Evolutionary conservation across 1,140 invertebrate species (phyloP).

Genomic region (Calycopis cecrops): DNA sequence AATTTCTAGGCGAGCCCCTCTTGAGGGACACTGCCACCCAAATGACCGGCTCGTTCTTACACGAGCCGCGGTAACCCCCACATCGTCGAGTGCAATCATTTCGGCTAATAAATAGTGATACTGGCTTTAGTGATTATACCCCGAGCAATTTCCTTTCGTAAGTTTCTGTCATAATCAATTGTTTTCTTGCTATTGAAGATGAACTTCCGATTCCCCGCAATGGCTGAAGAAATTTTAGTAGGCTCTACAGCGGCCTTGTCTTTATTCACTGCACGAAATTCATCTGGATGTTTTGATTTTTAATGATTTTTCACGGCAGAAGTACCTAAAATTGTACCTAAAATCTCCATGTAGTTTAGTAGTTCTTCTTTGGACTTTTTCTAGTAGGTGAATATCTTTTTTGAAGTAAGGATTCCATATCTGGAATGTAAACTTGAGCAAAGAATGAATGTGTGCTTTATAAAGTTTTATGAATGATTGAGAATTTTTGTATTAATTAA

Average conservation of each 20-base stretch:
- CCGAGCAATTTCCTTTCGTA: constrained; percentile 25
- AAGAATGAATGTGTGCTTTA: no score
- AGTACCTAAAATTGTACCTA: constrained; percentile 12
- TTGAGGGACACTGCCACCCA: no score
- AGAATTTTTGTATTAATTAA: no score
- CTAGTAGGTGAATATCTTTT: no score
- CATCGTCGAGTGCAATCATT: constrained; percentile 31
- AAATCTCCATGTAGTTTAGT: no score
- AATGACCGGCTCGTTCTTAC: no score
- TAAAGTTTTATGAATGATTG: no score
- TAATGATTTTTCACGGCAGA: constrained; percentile 18
- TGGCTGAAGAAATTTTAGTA: not conserved
- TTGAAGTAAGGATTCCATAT: no score
- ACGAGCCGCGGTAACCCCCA: no score
- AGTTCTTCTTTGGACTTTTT: no score
- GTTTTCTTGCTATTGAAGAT: constrained; percentile 19
- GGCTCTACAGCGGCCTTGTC: not conserved
- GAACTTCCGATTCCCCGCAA: constrained; percentile 10
- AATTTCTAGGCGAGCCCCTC: no score
- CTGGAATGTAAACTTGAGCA: no score
- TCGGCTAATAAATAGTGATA: constrained; percentile 29
- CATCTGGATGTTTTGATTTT: constrained; percentile 18
- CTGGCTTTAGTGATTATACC: constrained; percentile 25
- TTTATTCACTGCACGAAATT: constrained; percentile 12
- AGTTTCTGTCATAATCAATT: constrained; percentile 23